A percentile compares a stretch with the other conserved stretches of the same genome.
phyloP scores from a whole-genome alignment of 2,113 vertebrate species.

The Macrotis lagotis region DNA sequence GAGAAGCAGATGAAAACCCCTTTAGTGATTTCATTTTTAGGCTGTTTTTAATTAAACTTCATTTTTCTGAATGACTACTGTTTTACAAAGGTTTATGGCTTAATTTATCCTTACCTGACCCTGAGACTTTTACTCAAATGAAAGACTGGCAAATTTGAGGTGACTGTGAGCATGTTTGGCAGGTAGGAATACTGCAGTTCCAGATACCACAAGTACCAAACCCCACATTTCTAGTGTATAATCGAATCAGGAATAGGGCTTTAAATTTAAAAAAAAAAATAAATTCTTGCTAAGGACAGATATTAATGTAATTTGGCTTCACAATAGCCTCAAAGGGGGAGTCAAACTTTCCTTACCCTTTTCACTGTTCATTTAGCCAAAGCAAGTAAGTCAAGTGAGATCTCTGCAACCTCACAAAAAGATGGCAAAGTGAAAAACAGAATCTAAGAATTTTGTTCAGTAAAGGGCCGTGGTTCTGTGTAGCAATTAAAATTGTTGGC shows the following conservation, averaged over 20 bases:
- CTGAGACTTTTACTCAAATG: neutral
- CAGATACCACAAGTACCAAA: too few species aligned
- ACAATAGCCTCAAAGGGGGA: neutral
- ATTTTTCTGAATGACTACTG: neutral
- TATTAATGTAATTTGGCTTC: neutral
- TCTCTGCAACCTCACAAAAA: constrained; percentile 42
- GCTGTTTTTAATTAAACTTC: neutral
- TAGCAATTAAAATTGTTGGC: neutral
- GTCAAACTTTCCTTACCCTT: neutral
- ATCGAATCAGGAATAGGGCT: neutral
- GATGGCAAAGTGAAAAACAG: constrained; percentile 18
- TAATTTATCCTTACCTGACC: neutral
- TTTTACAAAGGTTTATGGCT: neutral
- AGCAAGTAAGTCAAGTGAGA: neutral
- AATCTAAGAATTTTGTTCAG: constrained; percentile 7
- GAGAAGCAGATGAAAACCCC: neutral
- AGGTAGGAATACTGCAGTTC: neutral
- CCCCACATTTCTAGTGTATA: neutral
- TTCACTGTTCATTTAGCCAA: neutral
- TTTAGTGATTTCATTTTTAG: constrained; percentile 20
- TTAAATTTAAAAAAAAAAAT: neutral
- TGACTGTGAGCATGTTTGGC: neutral
- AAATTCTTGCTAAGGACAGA: neutral
- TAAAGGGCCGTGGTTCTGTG: constrained; percentile 9
- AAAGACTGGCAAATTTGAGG: neutral